phyloP scores from a whole-genome alignment of 2,113 vertebrate genomes.

The Ceyx cyanopectus region DNA sequence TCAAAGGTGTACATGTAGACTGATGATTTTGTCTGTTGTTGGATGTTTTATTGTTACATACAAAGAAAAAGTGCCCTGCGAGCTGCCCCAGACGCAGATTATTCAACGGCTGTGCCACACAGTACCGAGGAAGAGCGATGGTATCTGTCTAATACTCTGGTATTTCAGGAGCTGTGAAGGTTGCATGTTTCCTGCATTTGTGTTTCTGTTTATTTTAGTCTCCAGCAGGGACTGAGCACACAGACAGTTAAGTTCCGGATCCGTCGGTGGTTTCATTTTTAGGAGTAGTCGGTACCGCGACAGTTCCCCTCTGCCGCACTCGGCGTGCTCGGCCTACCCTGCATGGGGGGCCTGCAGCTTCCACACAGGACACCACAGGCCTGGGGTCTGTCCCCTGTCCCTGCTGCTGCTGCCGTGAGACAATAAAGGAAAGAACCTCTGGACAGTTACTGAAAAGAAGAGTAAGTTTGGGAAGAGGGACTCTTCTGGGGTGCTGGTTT shows the following conservation, averaged over 20 bases:
- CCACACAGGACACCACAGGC: rapidly evolving
- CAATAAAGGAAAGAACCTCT: background rate
- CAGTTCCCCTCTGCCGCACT: background rate
- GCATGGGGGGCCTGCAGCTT: background rate
- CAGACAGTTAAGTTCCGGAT: background rate
- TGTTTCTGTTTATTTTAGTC: background rate
- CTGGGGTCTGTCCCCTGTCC: background rate
- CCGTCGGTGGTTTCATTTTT: background rate
- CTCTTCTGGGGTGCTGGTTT: background rate
- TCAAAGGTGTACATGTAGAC: background rate
- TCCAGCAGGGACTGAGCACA: background rate
- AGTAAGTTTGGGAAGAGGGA: slow-evolving; percentile 10
- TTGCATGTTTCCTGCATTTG: slow-evolving; percentile 6
- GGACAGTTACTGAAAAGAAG: background rate
- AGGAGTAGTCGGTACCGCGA: rapidly evolving
- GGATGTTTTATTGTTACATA: rapidly evolving
- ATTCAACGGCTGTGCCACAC: rapidly evolving
- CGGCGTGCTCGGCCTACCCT: background rate
- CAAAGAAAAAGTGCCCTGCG: background rate
- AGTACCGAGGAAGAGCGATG: rapidly evolving
- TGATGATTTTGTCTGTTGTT: background rate
- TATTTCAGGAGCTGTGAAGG: background rate
- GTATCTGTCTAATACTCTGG: rapidly evolving
- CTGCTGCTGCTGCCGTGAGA: background rate
- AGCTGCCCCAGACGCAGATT: rapidly evolving